A percentile compares a stretch with the other conserved stretches of the same genome.
These are phyloP conservation scores for Caenorhabditis latens DNA, from an alignment of 1,140 invertebrate species.

Conservation along the genomic window DNA sequence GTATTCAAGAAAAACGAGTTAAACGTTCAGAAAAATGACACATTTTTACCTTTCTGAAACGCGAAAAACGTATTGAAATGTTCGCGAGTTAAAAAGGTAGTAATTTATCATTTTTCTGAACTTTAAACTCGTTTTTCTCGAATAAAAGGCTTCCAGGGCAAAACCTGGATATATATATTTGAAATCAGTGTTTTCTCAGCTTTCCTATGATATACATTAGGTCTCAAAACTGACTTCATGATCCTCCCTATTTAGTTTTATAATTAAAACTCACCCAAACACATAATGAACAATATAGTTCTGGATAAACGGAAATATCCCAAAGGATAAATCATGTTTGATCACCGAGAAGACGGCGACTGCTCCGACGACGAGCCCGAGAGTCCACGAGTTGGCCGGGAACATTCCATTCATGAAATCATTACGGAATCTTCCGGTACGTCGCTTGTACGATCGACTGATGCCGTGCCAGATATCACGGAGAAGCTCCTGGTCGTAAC, in stretches of 20 bases:
- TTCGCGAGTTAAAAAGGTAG: too few relatives aligned
- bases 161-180: too few relatives aligned
- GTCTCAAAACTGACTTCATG: constrained; percentile 79
- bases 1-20: too few relatives aligned
- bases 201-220: too few relatives aligned
- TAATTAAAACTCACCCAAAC: constrained; percentile 74
- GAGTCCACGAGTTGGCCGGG: constrained; percentile 89
- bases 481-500: constrained; percentile 91
- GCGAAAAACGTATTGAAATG: too few relatives aligned
- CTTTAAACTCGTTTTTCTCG: too few relatives aligned
- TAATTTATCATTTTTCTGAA: too few relatives aligned
- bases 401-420: constrained; percentile 93
- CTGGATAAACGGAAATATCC: constrained; percentile 77
- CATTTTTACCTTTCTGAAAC: too few relatives aligned
- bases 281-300: constrained; percentile 74
- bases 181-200: too few relatives aligned
- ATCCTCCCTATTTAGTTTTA: constrained; percentile 81
- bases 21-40: too few relatives aligned
- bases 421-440: constrained; percentile 91
- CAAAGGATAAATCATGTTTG: constrained; percentile 80
- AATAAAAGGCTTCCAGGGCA: too few relatives aligned
- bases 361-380: constrained; percentile 86
- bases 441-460: constrained; percentile 91
- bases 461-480: constrained; percentile 84
- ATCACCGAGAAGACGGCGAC: constrained; percentile 86